Evolutionary conservation across 2,113 vertebrate species (phyloP).

Genomic region (Amia ocellicauda): DNA sequence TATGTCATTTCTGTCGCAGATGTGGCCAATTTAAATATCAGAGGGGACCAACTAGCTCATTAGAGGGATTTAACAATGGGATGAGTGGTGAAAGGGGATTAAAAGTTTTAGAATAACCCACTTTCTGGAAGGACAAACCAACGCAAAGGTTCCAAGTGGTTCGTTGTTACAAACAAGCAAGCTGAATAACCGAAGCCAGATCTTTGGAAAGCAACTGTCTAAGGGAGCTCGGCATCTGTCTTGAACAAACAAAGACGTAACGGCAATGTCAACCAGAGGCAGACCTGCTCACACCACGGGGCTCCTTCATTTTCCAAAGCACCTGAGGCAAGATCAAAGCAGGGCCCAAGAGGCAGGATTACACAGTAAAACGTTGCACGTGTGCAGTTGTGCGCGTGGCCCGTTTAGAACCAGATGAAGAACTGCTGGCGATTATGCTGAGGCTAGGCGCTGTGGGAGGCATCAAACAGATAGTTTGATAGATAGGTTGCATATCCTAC

Average conservation of each 20-base stretch:
- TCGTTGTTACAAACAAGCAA: background rate
- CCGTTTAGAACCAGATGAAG: too few species aligned
- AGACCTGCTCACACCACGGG: background rate
- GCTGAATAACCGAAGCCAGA: background rate
- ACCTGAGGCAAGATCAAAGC: background rate
- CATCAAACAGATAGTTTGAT: too few species aligned
- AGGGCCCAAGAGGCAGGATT: background rate
- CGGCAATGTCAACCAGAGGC: constrained; percentile 1
- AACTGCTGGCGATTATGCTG: too few species aligned
- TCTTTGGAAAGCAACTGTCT: background rate
- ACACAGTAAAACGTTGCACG: background rate
- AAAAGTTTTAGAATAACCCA: background rate
- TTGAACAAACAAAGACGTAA: background rate
- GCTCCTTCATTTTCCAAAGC: background rate
- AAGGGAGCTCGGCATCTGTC: background rate
- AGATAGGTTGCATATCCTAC: constrained; percentile 34
- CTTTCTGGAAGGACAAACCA: background rate
- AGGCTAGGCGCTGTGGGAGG: too few species aligned
- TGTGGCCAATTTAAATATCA: too few species aligned
- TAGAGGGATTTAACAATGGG: too few species aligned
- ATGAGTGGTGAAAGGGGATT: background rate
- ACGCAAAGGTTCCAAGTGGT: background rate
- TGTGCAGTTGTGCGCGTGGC: background rate
- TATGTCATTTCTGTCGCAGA: too few species aligned
- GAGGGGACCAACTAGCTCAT: too few species aligned